Evolutionary conservation across 2,888 invertebrate genomes (phyloP), one percentile per base, ranked within the genome.

Genomic region (Pseudococcus jackbeardsleyi): DNA sequence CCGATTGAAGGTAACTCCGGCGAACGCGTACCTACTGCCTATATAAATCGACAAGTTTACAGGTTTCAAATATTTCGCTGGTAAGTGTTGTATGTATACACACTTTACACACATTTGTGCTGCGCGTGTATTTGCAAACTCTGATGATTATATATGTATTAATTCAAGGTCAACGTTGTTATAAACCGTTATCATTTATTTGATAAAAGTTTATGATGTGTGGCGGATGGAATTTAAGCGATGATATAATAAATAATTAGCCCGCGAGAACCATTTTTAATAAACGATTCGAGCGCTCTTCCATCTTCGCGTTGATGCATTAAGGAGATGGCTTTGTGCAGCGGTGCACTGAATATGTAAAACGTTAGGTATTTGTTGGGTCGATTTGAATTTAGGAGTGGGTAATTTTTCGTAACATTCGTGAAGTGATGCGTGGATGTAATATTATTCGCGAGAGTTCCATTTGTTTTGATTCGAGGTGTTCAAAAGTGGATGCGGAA

Each of bases 141-240:
- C n/a, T 12, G 77, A 79, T 79, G 59, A 59, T 59, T 19, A 46
- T 79, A 33, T 79, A 79, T 42, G 79, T 39, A 42, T 79, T 79
- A 79, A 79, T 79, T 79, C 79, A 79, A 79, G 79, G 79, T 79
- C 79, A 79, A 79, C 42, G 79, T 79, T 79, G 79, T 79, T 79
- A 79, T 79, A 79, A 79, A 79, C 79, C 42, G 79, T 79, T 79
- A 79, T 79, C 79, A 46, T 79, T 39, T 42, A 46, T 79, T 79
- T 79, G 79, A 79, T 79, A 79, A 79, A 79, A 79, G n/a, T 79
- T 42, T 42, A 72, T 72, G 68, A 42, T 79, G 77, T 77, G 39
- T 33, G 39, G 33, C 17, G 42, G 22, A 79, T 79, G 79, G 79
- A 79, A 79, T 79, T 79, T 79, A 79, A 79, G 42, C 42, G 79